Percentiles rank a stretch among this genome's conserved stretches.
Conservation (phyloP, 2,888 invertebrate species). For the Caenorhabditis wallacei region DNA sequence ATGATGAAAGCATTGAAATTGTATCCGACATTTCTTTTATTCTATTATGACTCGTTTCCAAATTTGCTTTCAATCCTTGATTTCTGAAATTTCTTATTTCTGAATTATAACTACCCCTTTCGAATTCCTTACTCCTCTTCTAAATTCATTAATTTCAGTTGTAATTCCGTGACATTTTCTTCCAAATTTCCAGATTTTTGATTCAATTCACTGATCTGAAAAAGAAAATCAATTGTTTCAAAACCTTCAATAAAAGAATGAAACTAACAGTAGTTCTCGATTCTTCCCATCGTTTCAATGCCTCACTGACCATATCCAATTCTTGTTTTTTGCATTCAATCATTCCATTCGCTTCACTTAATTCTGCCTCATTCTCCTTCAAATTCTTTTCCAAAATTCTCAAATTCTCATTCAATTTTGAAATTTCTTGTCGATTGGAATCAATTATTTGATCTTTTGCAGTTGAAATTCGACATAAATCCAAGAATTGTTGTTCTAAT, state of each 20-base stretch:
- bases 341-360: constrained; percentile 56
- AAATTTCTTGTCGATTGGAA: constrained; percentile 74
- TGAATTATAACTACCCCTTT: background rate
- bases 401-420: constrained; percentile 64
- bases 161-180: constrained; percentile 40
- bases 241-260: background rate
- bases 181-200: constrained; percentile 45
- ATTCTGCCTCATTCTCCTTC: constrained; percentile 41
- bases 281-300: constrained; percentile 67
- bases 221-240: background rate
- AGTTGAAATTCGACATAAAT: constrained; percentile 77
- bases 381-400: constrained; percentile 47
- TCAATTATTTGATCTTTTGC: constrained; percentile 80
- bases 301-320: constrained; percentile 69
- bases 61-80: constrained; percentile 52
- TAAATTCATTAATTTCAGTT: constrained; percentile 50
- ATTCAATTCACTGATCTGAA: constrained; percentile 35
- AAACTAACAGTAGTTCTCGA: constrained; percentile 64
- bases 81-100: constrained; percentile 56
- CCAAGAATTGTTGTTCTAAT: constrained; percentile 79
- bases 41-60: constrained; percentile 57
- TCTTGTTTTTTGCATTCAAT: constrained; percentile 69
- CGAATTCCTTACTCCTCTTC: constrained; percentile 49
- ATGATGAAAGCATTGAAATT: constrained; percentile 51
- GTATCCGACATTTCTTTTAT: constrained; percentile 58